Percentiles rank a stretch among this genome's conserved stretches.
phyloP scores from a whole-genome alignment of 2,888 invertebrate species.

The Ichneumoninae sp. region DNA sequence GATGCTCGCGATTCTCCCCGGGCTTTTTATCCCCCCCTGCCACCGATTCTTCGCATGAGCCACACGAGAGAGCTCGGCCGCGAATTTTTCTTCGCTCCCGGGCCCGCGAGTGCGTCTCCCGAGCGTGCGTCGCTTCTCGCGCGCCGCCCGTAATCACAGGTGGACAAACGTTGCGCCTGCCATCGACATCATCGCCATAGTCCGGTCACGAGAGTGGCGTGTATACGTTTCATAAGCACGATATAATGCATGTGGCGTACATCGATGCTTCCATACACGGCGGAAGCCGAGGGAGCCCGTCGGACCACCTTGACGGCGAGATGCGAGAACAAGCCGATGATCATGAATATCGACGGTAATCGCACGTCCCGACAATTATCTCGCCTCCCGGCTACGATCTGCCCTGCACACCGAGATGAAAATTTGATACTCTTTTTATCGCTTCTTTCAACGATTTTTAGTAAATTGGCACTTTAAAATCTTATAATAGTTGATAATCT shows the following conservation, averaged over 20 bases:
- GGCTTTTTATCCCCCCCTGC: background rate
- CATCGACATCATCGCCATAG: constrained; percentile 27
- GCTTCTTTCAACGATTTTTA: background rate
- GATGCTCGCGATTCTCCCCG: constrained; percentile 15
- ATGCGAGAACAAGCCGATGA: constrained; percentile 30
- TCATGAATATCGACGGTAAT: constrained; percentile 27
- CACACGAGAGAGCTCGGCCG: background rate
- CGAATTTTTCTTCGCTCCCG: constrained; percentile 17
- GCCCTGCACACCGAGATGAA: background rate
- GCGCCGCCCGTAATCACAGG: constrained; percentile 50
- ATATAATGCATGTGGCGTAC: constrained; percentile 34
- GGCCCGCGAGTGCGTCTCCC: background rate
- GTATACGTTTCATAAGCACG: constrained; percentile 13
- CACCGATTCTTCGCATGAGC: constrained; percentile 21
- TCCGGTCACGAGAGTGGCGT: constrained; percentile 2
- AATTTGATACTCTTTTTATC: background rate
- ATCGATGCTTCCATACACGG: constrained; percentile 3
- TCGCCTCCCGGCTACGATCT: constrained; percentile 10
- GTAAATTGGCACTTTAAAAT: background rate
- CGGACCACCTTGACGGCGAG: constrained; percentile 30
- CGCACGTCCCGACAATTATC: constrained; percentile 21
- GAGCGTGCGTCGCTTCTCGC: constrained; percentile 31
- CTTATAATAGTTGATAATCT: background rate
- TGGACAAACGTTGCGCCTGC: constrained; percentile 39
- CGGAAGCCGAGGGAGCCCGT: background rate